Conservation (phyloP, 2,113 vertebrate species). For the Hippopotamus amphibius region DNA sequence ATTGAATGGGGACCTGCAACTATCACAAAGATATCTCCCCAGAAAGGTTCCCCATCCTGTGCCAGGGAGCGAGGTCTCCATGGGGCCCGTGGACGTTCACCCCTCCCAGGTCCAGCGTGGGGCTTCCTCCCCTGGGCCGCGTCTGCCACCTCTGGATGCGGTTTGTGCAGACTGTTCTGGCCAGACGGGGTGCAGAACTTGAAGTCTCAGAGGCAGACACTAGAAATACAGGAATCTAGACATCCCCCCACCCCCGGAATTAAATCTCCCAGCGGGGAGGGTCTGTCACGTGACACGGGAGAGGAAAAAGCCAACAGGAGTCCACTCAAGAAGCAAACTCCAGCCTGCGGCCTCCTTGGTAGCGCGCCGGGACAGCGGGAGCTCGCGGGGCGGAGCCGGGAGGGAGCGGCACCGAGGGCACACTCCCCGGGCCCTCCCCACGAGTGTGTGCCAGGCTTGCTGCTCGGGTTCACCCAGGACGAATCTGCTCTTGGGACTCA, state of each 20-base stretch:
- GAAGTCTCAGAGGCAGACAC: neutral
- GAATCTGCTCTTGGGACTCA: neutral
- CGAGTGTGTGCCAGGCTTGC: neutral
- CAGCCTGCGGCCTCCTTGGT: neutral
- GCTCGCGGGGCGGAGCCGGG: neutral
- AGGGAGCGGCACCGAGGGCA: neutral
- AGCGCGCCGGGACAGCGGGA: neutral
- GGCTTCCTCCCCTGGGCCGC: neutral
- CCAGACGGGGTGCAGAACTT: neutral
- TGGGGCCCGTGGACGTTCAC: neutral
- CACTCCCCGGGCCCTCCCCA: neutral
- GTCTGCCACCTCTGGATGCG: neutral
- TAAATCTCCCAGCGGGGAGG: neutral
- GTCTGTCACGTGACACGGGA: neutral
- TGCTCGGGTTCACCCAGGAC: neutral
- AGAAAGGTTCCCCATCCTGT: neutral
- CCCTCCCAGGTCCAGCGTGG: neutral
- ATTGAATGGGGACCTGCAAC: neutral
- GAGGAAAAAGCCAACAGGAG: neutral
- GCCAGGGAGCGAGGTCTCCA: neutral
- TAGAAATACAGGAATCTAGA: neutral
- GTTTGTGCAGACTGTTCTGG: neutral
- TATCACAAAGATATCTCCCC: neutral
- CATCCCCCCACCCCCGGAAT: accelerated
- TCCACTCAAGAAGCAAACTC: neutral